Evolutionary conservation across 2,113 vertebrate species (phyloP).

Genomic region (Salvelinus fontinalis): DNA sequence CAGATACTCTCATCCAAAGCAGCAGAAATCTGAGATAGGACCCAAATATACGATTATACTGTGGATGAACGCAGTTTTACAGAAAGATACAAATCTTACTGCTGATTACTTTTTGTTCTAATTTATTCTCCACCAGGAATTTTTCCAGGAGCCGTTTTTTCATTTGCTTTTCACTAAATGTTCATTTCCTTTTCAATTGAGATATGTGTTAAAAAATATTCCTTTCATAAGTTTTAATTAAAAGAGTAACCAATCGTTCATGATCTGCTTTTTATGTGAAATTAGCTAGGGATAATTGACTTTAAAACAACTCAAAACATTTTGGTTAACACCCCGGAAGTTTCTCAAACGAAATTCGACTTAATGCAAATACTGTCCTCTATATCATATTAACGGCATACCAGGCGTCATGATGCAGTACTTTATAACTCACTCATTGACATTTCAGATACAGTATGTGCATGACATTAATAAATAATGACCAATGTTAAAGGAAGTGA

Average conservation of each 20-base stretch:
- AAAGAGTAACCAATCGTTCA: conserved; percentile 16
- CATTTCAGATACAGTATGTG: background rate
- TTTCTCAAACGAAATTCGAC: background rate
- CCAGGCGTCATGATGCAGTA: background rate
- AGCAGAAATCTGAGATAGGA: background rate
- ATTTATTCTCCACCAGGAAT: conserved; percentile 17
- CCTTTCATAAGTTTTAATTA: conserved; percentile 42
- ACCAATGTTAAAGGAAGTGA: conserved; percentile 16
- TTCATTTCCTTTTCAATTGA: conserved; percentile 16
- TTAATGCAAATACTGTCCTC: background rate
- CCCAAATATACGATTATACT: conserved; percentile 14
- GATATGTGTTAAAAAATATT: conserved; percentile 24
- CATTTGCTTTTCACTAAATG: conserved; percentile 4
- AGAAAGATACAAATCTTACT: conserved; percentile 19
- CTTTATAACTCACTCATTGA: background rate
- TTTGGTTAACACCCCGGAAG: background rate
- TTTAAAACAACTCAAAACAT: background rate
- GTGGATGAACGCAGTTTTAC: background rate
- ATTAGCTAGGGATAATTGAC: background rate
- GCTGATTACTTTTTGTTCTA: conserved; percentile 21
- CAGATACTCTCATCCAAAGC: too few species aligned
- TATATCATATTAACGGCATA: background rate
- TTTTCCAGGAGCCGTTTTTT: background rate
- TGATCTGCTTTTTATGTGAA: background rate
- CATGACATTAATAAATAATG: background rate